Base-by-base conservation (phyloP, 2,797 vertebrate genomes). In the Oceanodroma leucorhoa region DNA sequence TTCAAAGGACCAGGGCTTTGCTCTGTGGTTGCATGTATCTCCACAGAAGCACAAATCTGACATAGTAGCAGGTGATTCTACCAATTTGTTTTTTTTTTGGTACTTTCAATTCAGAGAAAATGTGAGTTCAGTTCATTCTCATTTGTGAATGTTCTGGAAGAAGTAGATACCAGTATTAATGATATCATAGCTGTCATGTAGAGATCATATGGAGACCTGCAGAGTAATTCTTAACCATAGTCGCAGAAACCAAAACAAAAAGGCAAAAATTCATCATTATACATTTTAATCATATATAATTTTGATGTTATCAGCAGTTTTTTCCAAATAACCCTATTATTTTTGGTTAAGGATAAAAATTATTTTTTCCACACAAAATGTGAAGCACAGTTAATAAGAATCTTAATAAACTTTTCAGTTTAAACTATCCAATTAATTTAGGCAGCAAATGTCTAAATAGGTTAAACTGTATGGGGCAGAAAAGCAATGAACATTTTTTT, bases 161-260 rank as follows among this genome's bases (percentile, higher is more conserved):
- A 54, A 85, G 45, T 10, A 75, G 26, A 85, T 79, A 54, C 20
- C 0, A 5, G 40, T 66, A 94, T 87, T 96, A 94, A 96, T 90
- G 80, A 86, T 95, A 94, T 48, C 46, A 16, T 79, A 90, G 71
- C 65, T 96, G 58, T 90, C 55, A 94, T 93, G 96, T 95, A 90
- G 77, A 78, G 89, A 93, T 69, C 29, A 75, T 41, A 26, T 30
- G 12, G 48, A 94, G 66, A 94, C 54, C 91, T 95, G 29, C 23
- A 76, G 83, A 93, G 50, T 92, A 58, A 92, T 96, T 97, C 81
- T 97, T 96, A 96, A 95, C 93, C 93, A 91, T 38, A 95, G 80
- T 43, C 55, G 84, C 36, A 89, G 87, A 83, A 93, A 95, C 87
- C 20, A 97, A 95, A 95, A 45, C 15, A 95, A 82, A 96, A 95